phyloP scores from a whole-genome alignment of 2,797 vertebrate species.

The Rhyacichthys aspro region DNA sequence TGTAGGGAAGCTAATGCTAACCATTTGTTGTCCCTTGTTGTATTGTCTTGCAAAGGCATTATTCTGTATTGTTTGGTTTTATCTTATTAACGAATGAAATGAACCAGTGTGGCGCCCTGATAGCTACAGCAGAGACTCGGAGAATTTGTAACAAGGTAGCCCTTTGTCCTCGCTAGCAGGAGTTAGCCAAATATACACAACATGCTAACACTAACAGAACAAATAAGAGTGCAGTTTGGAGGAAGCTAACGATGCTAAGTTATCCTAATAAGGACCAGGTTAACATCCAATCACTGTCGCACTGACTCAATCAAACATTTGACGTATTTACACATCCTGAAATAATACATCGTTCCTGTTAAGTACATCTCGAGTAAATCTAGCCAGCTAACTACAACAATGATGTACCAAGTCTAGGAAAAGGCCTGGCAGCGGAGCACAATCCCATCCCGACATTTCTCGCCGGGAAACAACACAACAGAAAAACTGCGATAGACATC shows the following conservation, averaged over 20 bases:
- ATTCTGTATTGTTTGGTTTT: neutral
- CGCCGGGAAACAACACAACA: conserved; percentile 75
- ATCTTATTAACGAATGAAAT: neutral
- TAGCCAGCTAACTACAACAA: conserved; percentile 32
- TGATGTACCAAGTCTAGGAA: conserved; percentile 42
- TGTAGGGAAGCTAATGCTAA: conserved; percentile 61
- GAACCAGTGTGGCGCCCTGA: neutral
- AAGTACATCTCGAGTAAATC: conserved; percentile 3
- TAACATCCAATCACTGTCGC: conserved; percentile 18
- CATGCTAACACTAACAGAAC: conserved; percentile 57
- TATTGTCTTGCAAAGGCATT: neutral
- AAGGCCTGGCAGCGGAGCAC: conserved; percentile 68
- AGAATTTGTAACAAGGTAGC: conserved; percentile 36
- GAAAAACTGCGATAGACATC: conserved; percentile 67
- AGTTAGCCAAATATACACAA: conserved; percentile 39
- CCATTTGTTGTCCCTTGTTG: neutral
- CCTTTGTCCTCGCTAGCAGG: conserved; percentile 77
- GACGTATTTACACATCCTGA: neutral
- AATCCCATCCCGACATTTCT: conserved; percentile 74
- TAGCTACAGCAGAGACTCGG: conserved; percentile 12
- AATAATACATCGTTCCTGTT: neutral
- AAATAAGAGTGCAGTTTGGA: conserved; percentile 39
- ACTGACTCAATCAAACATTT: conserved; percentile 2
- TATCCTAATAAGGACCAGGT: conserved; percentile 51
- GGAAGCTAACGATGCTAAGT: conserved; percentile 51